Percentiles rank a stretch among this genome's conserved stretches.
These are phyloP conservation scores for Xiphophorus birchmanni DNA, from an alignment of 2,797 vertebrate genomes.

Conservation along the genomic window DNA sequence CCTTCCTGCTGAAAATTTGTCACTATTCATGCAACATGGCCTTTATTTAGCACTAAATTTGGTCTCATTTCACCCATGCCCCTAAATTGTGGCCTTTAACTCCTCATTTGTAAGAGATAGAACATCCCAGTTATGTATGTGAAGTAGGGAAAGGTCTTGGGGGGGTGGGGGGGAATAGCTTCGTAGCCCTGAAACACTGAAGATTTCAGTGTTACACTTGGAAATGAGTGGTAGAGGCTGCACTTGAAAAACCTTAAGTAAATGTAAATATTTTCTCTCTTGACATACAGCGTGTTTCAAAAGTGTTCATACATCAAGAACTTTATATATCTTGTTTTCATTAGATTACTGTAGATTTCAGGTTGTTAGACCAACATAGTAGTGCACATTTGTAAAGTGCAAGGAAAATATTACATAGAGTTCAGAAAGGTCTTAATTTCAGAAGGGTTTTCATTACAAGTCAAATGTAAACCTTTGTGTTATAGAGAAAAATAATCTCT, in stretches of 20 bases:
- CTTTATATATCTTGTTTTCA: background rate
- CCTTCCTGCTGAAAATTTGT: slow-evolving; percentile 45
- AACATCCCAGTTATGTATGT: background rate
- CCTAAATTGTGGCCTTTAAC: background rate
- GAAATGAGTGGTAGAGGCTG: background rate
- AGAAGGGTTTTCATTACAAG: too few species aligned
- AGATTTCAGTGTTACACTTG: background rate
- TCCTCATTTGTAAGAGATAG: background rate
- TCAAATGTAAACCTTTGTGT: too few species aligned
- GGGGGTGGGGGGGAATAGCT: too few species aligned
- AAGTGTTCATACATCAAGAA: background rate
- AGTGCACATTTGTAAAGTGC: background rate
- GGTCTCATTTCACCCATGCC: background rate
- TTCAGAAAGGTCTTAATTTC: too few species aligned
- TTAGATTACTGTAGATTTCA: background rate
- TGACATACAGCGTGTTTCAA: background rate
- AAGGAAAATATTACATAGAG: background rate
- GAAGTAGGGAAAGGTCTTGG: background rate
- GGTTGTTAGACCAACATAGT: background rate
- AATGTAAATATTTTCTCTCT: background rate
- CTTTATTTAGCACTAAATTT: slow-evolving; percentile 15
- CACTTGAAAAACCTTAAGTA: background rate
- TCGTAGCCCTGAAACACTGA: background rate
- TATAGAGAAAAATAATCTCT: too few species aligned
- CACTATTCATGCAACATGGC: slow-evolving; percentile 23